These are phyloP conservation scores for Xenotilapia caudafasciata DNA, from an alignment of 2,113 vertebrate genomes.

Conservation along the genomic window DNA sequence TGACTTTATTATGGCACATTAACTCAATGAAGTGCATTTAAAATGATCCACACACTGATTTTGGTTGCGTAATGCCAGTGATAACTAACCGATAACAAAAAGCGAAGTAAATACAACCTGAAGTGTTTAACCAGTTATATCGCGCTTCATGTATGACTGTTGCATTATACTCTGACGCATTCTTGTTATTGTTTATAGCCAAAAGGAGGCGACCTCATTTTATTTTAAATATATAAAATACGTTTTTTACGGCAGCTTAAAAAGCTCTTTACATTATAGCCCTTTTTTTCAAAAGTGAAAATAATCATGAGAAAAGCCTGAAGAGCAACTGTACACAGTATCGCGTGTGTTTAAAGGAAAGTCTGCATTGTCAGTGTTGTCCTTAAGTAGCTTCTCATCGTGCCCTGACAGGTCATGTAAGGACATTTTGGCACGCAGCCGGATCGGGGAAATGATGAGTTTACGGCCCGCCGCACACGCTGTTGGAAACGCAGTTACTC, in stretches of 20 bases:
- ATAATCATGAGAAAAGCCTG: not conserved
- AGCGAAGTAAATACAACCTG: not conserved
- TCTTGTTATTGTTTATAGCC: not conserved
- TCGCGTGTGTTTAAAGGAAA: not conserved
- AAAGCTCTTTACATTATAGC: not conserved
- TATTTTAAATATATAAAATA: not conserved
- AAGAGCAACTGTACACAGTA: not conserved
- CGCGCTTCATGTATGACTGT: not conserved
- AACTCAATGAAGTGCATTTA: not conserved
- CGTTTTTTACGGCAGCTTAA: not conserved
- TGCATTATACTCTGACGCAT: not conserved
- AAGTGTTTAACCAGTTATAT: not conserved
- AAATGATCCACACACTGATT: not conserved
- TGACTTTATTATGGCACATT: not conserved
- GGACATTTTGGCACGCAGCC: conserved; percentile 48
- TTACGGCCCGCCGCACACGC: not conserved
- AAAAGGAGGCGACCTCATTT: not conserved
- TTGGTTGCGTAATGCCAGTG: not conserved
- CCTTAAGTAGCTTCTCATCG: conserved; percentile 47
- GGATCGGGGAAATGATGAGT: not conserved
- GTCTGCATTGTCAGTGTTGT: conserved; percentile 8
- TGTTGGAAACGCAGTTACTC: not conserved
- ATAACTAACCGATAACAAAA: not conserved
- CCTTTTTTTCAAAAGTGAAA: not conserved
- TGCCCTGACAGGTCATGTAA: conserved; percentile 45